phyloP scores from a whole-genome alignment of 2,888 invertebrate species.

The Syrista parreyssii region DNA sequence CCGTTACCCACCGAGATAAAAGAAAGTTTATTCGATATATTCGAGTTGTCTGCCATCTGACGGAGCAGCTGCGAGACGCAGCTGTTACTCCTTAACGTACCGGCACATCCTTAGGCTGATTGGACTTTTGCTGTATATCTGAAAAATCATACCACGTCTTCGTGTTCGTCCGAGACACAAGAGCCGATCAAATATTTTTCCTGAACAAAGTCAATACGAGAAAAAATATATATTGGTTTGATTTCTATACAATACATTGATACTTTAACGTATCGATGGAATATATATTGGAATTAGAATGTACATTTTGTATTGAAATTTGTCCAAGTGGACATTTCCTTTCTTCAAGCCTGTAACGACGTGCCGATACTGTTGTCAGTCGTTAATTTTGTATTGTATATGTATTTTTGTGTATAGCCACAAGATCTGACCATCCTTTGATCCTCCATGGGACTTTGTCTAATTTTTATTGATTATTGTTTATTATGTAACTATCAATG shows the following conservation, averaged over 20 bases:
- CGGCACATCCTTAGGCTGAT: conserved; percentile 25
- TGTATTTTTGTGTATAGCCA: not conserved
- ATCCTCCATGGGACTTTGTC: not conserved
- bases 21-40: not conserved
- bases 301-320: not conserved
- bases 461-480: not conserved
- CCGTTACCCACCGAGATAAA: not conserved
- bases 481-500: not conserved
- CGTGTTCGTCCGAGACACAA: not conserved
- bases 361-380: not conserved
- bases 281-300: not conserved
- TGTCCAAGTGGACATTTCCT: too few species aligned
- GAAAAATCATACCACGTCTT: not conserved
- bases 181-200: not conserved
- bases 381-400: not conserved
- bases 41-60: not conserved
- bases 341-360: too few species aligned
- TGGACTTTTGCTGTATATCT: not conserved
- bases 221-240: too few species aligned
- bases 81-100: conserved; percentile 42
- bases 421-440: not conserved
- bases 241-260: too few species aligned
- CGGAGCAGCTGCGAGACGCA: conserved; percentile 47
- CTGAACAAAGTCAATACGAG: too few species aligned
- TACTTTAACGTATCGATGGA: too few species aligned